These are phyloP conservation scores for Brienomyrus brachyistius DNA, from an alignment of 2,113 vertebrate species.

Conservation along the genomic window DNA sequence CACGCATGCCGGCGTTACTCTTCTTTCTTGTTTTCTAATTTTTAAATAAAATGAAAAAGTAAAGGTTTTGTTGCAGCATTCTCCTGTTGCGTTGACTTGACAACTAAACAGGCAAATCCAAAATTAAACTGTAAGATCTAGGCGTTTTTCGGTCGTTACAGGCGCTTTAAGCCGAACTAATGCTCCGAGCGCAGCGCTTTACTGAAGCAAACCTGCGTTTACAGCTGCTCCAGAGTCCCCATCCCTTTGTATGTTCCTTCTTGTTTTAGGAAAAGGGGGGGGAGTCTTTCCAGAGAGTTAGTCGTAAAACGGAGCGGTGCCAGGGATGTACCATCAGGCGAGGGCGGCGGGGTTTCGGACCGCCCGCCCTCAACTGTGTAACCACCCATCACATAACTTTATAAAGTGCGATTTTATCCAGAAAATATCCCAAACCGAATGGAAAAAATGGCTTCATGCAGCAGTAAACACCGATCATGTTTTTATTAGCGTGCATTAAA, in stretches of 20 bases:
- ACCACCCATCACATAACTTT: neutral
- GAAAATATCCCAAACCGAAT: neutral
- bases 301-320: neutral
- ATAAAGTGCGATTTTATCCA: neutral
- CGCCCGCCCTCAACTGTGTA: neutral
- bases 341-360: neutral
- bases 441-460: neutral
- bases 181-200: neutral
- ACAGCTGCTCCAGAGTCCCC: neutral
- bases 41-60: neutral
- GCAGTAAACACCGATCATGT: neutral
- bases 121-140: neutral
- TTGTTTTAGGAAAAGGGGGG: neutral
- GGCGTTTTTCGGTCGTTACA: neutral
- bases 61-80: neutral
- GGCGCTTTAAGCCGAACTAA: neutral
- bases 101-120: neutral
- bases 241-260: neutral
- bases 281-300: neutral
- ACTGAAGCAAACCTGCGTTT: neutral
- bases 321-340: constrained; percentile 18
- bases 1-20: neutral
- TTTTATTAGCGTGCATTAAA: neutral
- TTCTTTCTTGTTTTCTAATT: neutral
- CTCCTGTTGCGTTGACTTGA: neutral